Base-by-base conservation (phyloP, 2,888 invertebrate species). In the Archips crataeganus region DNA sequence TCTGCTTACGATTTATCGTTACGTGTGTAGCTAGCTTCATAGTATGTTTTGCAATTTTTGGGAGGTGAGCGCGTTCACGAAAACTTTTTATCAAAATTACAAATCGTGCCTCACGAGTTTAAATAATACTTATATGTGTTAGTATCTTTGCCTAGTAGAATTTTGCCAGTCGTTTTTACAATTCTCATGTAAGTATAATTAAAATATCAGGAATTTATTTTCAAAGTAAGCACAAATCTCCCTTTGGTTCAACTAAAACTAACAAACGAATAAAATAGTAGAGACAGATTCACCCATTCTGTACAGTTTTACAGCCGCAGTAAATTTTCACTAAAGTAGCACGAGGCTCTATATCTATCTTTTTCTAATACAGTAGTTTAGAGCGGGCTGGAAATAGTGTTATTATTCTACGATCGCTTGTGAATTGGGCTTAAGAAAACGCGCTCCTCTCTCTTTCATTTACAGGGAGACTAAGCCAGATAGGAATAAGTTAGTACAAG, bases 381-480 rank as follows among this genome's bases (percentile, higher is more conserved):
- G 57, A 57, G 9, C 10, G 4, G 11, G 32, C 10, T 32, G 11
- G 57, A 32, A 32, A 54, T 6, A 54, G 8, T 5, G 9, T n/a
- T 9, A 54, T 3, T 57, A 11, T 32, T 11, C 57, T 8, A 57
- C 57, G 10, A 23, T 32, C 57, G 23, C 57, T 57, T 11, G 23
- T 57, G 57, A 57, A 32, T 32, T 57, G 57, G 57, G 32, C 57
- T 11, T 10, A 32, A 32, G 57, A 57, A 57, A 57, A 57, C 57
- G 57, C 32, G 4, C 57, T 57, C 32, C 57, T 57, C 10, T 57
- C 57, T 32, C 57, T 57, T 32, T 57, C 32, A 11, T 10, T 32
- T 57, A 32, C 10, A 57, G 11, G 57, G 23, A 11, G 57, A 32
- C 32, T 57, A 23, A 32, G 57, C 11, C 32, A 57, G 57, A 57